Evolutionary conservation across 1,140 invertebrate genomes (phyloP).

Genomic region (Drosophila nigrodunni): DNA sequence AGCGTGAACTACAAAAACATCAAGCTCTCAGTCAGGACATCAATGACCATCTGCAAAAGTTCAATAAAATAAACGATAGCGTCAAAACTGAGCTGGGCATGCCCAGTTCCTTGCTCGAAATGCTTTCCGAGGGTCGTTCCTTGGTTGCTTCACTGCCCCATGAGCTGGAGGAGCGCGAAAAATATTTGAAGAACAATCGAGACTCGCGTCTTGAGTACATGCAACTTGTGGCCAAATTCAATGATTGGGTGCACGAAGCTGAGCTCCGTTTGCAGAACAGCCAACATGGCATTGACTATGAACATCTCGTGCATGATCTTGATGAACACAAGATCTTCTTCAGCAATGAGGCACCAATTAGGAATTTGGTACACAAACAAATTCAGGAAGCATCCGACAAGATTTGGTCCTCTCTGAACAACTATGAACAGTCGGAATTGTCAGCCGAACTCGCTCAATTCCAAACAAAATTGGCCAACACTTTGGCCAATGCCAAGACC

Average conservation of each 20-base stretch:
- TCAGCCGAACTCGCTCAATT: conserved; percentile 91
- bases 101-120: conserved; percentile 91
- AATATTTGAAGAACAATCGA: conserved; percentile 92
- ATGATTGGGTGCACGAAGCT: conserved; percentile 94
- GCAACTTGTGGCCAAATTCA: conserved; percentile 90
- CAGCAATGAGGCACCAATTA: conserved; percentile 90
- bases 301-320: conserved; percentile 92
- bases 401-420: conserved; percentile 93
- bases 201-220: conserved; percentile 91
- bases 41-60: conserved; percentile 89
- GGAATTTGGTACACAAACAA: conserved; percentile 91
- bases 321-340: conserved; percentile 95
- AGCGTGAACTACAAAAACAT: conserved; percentile 93
- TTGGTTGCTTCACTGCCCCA: conserved; percentile 91
- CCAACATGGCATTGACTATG: conserved; percentile 94
- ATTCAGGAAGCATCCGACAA: conserved; percentile 93
- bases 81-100: conserved; percentile 90
- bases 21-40: conserved; percentile 89
- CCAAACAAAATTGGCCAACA: conserved; percentile 92
- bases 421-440: conserved; percentile 92
- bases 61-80: conserved; percentile 88
- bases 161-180: conserved; percentile 91
- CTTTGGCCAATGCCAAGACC: conserved; percentile 91
- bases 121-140: conserved; percentile 92
- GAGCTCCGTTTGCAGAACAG: conserved; percentile 90